A percentile compares a stretch with the other conserved stretches of the same genome.
Evolutionary conservation across 2,113 vertebrate species (phyloP).

Genomic region (Passer montanus): DNA sequence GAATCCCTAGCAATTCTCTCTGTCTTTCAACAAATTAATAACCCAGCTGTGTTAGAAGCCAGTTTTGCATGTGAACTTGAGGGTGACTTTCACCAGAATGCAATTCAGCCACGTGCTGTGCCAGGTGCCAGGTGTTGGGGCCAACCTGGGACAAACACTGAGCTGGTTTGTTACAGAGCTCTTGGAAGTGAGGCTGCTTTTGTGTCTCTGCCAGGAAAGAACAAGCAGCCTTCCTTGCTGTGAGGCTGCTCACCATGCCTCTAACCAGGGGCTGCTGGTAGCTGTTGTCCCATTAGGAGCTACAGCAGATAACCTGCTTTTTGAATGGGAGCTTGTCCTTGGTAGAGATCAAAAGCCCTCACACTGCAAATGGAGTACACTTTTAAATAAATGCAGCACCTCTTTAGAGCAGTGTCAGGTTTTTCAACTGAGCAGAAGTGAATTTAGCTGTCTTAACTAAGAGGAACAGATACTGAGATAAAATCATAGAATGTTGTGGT

Average conservation of each 20-base stretch:
- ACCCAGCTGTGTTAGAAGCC: not conserved
- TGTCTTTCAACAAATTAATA: constrained; percentile 68
- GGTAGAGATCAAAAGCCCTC: not conserved
- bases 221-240: not conserved
- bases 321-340: not conserved
- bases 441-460: not conserved
- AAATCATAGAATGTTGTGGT: not conserved
- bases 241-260: not conserved
- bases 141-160: not conserved
- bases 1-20: not conserved
- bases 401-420: not conserved
- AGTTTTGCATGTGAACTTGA: constrained; percentile 22
- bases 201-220: not conserved
- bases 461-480: not conserved
- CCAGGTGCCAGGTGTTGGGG: not conserved
- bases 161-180: constrained; percentile 2
- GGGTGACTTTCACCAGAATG: constrained; percentile 38
- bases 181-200: not conserved
- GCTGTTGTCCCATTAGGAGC: not conserved
- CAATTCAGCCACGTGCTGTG: not conserved
- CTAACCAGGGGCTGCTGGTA: not conserved
- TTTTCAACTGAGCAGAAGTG: not conserved
- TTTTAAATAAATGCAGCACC: not conserved
- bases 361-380: not conserved
- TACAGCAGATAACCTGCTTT: not conserved